Percentiles rank a stretch among this genome's conserved stretches.
Evolutionary conservation across 2,888 invertebrate genomes (phyloP).

Genomic region (Xestia sexstrigata): DNA sequence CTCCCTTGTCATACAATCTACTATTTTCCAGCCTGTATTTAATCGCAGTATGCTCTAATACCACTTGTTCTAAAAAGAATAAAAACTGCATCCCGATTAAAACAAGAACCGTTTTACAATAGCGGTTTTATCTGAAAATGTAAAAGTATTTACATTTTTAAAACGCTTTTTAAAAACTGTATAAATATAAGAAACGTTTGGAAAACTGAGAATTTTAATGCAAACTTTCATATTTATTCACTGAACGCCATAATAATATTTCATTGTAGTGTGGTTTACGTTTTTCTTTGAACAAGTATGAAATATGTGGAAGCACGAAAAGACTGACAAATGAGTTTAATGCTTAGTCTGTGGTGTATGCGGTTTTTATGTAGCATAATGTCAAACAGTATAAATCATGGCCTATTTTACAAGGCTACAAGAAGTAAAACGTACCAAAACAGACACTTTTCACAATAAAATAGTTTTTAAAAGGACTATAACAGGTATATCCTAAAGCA

Average conservation of each 20-base stretch:
- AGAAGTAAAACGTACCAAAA: background rate
- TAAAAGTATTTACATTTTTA: slow-evolving; percentile 28
- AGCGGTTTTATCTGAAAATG: slow-evolving; percentile 19
- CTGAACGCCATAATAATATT: slow-evolving; percentile 45
- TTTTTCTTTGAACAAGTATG: slow-evolving; percentile 28
- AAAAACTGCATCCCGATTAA: slow-evolving; percentile 14
- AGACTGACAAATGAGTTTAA: slow-evolving; percentile 26
- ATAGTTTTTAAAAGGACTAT: too few species aligned
- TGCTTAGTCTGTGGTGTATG: background rate
- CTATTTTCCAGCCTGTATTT: slow-evolving; percentile 8
- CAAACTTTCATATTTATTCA: slow-evolving; percentile 38
- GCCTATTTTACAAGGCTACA: background rate
- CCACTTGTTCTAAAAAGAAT: background rate
- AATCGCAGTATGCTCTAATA: background rate
- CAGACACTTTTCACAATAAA: background rate
- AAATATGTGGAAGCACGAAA: slow-evolving; percentile 15
- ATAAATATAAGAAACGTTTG: slow-evolving; percentile 11
- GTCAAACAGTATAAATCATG: background rate
- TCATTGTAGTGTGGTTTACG: slow-evolving; percentile 31
- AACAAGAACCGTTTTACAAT: slow-evolving; percentile 24
- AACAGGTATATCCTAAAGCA: too few species aligned
- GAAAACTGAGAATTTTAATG: slow-evolving; percentile 43
- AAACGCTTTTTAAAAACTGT: slow-evolving; percentile 23
- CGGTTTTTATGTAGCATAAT: background rate
- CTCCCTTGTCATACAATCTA: too few species aligned